Conservation (phyloP, 2,888 invertebrate species). For the Polietes domitor region DNA sequence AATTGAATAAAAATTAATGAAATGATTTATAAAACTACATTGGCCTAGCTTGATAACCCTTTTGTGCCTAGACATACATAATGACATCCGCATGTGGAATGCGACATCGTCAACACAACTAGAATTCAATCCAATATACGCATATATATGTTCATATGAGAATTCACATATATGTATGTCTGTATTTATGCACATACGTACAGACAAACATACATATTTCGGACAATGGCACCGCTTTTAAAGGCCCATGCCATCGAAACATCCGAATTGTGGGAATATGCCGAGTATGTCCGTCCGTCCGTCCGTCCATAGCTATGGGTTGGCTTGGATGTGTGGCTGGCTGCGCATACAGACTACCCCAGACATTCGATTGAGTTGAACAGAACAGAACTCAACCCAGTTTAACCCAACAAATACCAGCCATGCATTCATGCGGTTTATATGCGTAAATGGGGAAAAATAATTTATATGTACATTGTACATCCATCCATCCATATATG, state of each 20-base stretch:
- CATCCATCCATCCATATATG: too few species aligned
- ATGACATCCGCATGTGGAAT: too few species aligned
- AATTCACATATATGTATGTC: too few species aligned
- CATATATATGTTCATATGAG: background rate
- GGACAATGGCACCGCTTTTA: slow-evolving; percentile 33
- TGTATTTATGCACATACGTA: background rate
- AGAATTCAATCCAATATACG: background rate
- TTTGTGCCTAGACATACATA: too few species aligned
- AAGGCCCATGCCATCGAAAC: slow-evolving; percentile 27
- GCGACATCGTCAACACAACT: too few species aligned
- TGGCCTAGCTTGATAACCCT: too few species aligned
- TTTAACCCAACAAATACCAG: background rate
- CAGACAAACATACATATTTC: background rate
- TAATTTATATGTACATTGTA: background rate
- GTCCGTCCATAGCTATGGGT: background rate
- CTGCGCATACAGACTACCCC: slow-evolving; percentile 5
- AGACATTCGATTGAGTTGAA: slow-evolving; percentile 4
- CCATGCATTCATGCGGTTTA: slow-evolving; percentile 20
- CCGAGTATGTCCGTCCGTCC: background rate
- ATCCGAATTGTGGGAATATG: background rate
- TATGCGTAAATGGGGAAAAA: slow-evolving; percentile 4
- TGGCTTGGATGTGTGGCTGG: background rate
- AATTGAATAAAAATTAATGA: too few species aligned
- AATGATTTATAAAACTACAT: too few species aligned
- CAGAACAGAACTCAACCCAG: slow-evolving; percentile 6